These are phyloP conservation scores for Tadarida brasiliensis DNA, from an alignment of 2,797 vertebrate species.

Conservation along the genomic window DNA sequence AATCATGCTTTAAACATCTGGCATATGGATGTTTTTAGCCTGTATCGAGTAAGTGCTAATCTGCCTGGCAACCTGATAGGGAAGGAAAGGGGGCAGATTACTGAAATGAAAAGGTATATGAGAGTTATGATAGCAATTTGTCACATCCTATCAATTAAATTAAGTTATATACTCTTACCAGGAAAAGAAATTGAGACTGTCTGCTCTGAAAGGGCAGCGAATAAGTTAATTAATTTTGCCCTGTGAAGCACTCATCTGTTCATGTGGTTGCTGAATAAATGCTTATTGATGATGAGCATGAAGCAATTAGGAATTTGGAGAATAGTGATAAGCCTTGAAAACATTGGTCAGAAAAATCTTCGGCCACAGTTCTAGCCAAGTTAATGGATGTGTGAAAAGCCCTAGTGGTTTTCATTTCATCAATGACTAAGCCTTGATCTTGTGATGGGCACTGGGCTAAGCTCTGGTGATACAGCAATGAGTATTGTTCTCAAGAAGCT, in stretches of 20 bases:
- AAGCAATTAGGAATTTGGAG: not conserved
- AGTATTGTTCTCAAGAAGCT: not conserved
- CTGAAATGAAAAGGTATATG: constrained; percentile 11
- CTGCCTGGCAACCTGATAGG: not conserved
- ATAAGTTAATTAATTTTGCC: constrained; percentile 52
- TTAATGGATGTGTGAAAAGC: not conserved
- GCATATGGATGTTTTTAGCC: not conserved
- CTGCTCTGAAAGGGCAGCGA: constrained; percentile 31
- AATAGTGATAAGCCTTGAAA: not conserved
- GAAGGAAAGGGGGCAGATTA: not conserved
- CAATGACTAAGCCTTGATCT: not conserved
- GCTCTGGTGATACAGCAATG: not conserved
- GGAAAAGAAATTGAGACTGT: constrained; percentile 61
- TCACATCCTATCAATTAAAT: constrained; percentile 58
- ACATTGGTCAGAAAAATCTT: not conserved
- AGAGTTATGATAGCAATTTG: constrained; percentile 48
- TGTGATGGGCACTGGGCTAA: not conserved
- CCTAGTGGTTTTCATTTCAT: constrained; percentile 13
- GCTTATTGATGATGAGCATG: not conserved
- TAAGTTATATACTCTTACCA: constrained; percentile 57
- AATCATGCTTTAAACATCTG: not conserved
- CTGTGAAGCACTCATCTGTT: not conserved
- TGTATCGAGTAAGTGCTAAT: not conserved
- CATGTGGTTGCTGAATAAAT: constrained; percentile 36
- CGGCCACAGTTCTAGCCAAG: not conserved